These are phyloP conservation scores for Buphagus erythrorhynchus DNA, from an alignment of 2,797 vertebrate species.

Conservation along the genomic window DNA sequence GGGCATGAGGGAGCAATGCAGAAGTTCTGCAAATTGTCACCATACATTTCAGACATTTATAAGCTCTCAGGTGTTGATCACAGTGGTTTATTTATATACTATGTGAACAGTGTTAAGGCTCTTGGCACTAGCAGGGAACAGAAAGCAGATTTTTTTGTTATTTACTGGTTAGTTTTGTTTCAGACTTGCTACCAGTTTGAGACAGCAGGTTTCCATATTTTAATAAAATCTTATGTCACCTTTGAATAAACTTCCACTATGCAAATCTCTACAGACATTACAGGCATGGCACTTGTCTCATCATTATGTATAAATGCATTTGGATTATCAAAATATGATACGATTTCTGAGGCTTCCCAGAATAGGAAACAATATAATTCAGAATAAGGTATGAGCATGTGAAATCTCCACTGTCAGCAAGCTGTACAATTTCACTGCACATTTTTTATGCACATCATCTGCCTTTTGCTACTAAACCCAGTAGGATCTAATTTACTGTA, in stretches of 20 bases:
- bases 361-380: neutral
- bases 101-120: neutral
- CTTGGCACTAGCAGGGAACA: neutral
- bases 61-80: constrained; percentile 55
- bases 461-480: neutral
- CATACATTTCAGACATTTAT: constrained; percentile 48
- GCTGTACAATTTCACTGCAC: neutral
- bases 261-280: neutral
- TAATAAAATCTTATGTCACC: neutral
- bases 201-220: neutral
- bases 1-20: constrained; percentile 45
- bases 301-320: neutral
- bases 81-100: constrained; percentile 48
- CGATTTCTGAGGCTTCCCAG: neutral
- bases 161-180: neutral
- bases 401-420: neutral
- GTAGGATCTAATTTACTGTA: neutral
- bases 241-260: neutral
- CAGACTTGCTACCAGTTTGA: neutral
- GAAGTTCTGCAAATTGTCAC: constrained; percentile 63
- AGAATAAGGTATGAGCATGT: neutral
- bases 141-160: neutral
- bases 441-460: neutral
- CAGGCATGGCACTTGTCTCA: neutral
- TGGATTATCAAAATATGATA: neutral